These are phyloP conservation scores for Caenorhabditis inopinata DNA, from an alignment of 1,140 invertebrate species.

Conservation along the genomic window DNA sequence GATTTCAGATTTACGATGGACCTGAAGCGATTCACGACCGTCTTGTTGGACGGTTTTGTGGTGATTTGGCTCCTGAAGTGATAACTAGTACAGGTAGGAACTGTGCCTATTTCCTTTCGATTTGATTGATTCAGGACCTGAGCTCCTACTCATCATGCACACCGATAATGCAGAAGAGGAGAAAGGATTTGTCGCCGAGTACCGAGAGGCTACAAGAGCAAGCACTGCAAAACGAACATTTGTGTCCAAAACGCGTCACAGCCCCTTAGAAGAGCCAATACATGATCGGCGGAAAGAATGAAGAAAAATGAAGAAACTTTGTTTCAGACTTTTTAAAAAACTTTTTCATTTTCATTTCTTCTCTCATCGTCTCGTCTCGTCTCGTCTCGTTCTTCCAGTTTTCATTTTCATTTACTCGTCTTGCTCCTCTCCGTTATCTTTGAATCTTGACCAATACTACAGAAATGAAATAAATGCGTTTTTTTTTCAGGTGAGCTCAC, in stretches of 20 bases:
- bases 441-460: not conserved
- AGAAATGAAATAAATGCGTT: not conserved
- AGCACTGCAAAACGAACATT: not conserved
- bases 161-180: slow-evolving; percentile 54
- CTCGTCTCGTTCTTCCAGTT: not conserved
- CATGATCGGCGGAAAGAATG: not conserved
- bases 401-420: not conserved
- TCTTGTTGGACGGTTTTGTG: slow-evolving; percentile 47
- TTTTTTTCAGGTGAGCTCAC: not conserved
- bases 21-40: slow-evolving; percentile 30
- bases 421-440: not conserved
- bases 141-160: slow-evolving; percentile 42
- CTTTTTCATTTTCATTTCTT: not conserved
- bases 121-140: slow-evolving; percentile 2
- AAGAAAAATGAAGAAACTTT: no score
- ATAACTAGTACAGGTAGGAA: slow-evolving; percentile 9
- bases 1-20: slow-evolving; percentile 52
- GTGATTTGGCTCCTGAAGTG: slow-evolving; percentile 29
- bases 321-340: not conserved
- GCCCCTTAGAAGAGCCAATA: slow-evolving; percentile 7
- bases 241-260: not conserved
- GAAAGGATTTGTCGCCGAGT: slow-evolving; percentile 55
- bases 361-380: not conserved
- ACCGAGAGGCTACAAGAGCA: slow-evolving; percentile 30
- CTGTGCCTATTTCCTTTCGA: not conserved